Percentiles rank a stretch among this genome's conserved stretches.
Conservation (phyloP, 2,888 invertebrate genomes). For the Nephrotoma appendiculata region DNA sequence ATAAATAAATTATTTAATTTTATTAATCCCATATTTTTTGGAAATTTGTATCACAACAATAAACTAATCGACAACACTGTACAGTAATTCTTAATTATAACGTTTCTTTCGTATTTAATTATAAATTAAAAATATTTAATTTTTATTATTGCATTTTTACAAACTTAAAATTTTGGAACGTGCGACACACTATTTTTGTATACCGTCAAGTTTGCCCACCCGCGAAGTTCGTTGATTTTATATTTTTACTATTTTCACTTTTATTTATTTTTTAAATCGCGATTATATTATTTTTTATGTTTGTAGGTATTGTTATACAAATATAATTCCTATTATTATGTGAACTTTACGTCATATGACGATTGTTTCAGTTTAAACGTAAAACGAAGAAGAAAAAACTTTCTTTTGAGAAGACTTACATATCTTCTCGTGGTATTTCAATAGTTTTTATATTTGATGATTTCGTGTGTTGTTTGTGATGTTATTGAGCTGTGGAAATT, state of each 20-base stretch:
- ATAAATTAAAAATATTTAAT: background rate
- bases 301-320: background rate
- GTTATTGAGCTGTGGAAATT: background rate
- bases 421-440: background rate
- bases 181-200: background rate
- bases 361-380: background rate
- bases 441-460: background rate
- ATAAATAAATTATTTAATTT: conserved; percentile 1
- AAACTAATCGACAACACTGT: background rate
- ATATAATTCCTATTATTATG: background rate
- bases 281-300: background rate
- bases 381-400: background rate
- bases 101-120: background rate
- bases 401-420: background rate
- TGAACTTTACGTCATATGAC: background rate
- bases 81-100: background rate
- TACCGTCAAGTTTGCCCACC: background rate
- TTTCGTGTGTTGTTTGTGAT: background rate
- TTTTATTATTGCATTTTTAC: background rate
- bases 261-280: background rate
- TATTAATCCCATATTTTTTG: background rate
- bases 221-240: background rate
- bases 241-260: background rate
- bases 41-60: background rate
- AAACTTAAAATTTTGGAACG: background rate